Evolutionary conservation across 2,888 invertebrate genomes (phyloP).

Genomic region (Scaptomyza parva): DNA sequence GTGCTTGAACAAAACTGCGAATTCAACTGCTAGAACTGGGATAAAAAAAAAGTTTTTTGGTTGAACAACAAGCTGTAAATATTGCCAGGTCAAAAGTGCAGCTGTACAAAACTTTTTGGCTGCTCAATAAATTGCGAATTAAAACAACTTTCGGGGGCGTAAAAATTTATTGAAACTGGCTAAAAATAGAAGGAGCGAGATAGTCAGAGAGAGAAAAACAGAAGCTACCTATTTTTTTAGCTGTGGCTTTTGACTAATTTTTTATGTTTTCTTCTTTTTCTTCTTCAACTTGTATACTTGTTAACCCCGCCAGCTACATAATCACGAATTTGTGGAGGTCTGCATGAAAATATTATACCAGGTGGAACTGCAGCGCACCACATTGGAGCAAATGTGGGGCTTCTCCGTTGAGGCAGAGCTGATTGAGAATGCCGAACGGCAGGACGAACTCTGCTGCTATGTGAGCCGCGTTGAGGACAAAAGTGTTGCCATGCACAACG

Average conservation of each 20-base stretch:
- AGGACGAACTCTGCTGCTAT: conserved; percentile 98
- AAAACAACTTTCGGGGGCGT: conserved; percentile 58
- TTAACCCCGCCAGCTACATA: conserved; percentile 90
- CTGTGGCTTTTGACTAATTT: conserved; percentile 46
- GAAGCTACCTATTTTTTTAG: conserved; percentile 4
- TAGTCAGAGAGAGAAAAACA: conserved; percentile 7
- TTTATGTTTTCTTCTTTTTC: not conserved
- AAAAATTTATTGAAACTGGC: conserved; percentile 50
- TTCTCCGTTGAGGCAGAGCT: conserved; percentile 99
- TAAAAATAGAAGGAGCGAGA: not conserved
- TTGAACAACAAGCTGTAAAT: conserved; percentile 75
- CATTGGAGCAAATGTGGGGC: conserved; percentile 98
- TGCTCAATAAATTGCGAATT: conserved; percentile 71
- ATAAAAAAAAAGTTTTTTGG: conserved; percentile 35
- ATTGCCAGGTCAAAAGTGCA: conserved; percentile 72
- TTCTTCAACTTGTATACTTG: conserved; percentile 30
- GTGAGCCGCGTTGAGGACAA: conserved; percentile 98
- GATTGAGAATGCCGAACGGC: conserved; percentile 97
- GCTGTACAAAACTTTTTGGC: conserved; percentile 59
- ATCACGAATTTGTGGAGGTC: conserved; percentile 97
- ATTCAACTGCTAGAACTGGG: conserved; percentile 7
- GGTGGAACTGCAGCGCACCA: conserved; percentile 95
- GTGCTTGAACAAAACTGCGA: conserved; percentile 46
- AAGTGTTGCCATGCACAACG: conserved; percentile 98
- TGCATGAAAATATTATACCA: conserved; percentile 98